phyloP scores from a whole-genome alignment of 2,113 vertebrate genomes.

The Vidua chalybeata region DNA sequence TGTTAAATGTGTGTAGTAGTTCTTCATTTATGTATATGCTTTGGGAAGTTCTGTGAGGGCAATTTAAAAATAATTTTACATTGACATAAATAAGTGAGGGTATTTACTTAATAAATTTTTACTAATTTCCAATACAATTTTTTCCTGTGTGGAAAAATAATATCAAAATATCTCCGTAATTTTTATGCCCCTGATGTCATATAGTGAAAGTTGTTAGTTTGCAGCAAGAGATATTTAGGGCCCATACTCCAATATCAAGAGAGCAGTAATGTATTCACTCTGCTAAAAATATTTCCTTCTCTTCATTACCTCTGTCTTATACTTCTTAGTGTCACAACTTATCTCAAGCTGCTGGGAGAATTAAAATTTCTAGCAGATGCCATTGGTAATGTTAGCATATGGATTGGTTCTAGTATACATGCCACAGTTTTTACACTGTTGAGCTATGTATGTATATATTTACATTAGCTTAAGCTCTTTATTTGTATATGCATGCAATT shows the following conservation, averaged over 20 bases:
- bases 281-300: background rate
- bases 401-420: background rate
- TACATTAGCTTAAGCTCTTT: background rate
- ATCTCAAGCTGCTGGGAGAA: background rate
- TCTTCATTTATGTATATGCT: background rate
- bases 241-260: background rate
- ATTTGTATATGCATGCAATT: background rate
- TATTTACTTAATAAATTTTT: background rate
- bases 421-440: background rate
- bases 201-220: background rate
- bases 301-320: background rate
- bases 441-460: background rate
- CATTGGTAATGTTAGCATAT: background rate
- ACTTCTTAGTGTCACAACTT: background rate
- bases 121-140: background rate
- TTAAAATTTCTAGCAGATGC: background rate
- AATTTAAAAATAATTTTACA: background rate
- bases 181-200: background rate
- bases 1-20: background rate
- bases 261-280: background rate
- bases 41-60: background rate
- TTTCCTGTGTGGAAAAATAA: background rate
- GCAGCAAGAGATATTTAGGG: background rate
- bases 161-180: background rate
- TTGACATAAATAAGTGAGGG: background rate